phyloP scores from a whole-genome alignment of 2,113 vertebrate genomes.

The Hymenochirus boettgeri region DNA sequence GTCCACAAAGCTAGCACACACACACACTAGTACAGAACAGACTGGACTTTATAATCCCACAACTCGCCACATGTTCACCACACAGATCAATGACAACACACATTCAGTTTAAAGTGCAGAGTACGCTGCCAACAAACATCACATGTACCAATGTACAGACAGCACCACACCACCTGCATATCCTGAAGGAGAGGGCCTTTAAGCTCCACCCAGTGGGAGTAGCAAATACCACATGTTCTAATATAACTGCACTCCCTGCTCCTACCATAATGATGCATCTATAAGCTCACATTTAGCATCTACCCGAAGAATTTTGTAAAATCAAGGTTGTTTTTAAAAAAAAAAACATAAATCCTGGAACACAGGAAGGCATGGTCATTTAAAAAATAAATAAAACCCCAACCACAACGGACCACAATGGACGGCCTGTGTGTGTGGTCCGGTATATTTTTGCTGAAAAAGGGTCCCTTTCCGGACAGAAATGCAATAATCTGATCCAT shows the following conservation, averaged over 20 bases:
- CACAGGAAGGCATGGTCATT: too few species aligned
- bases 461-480: too few species aligned
- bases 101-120: background rate
- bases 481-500: too few species aligned
- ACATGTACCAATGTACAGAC: background rate
- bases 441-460: too few species aligned
- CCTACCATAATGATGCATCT: background rate
- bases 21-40: background rate
- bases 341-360: too few species aligned
- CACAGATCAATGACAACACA: background rate
- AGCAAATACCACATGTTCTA: background rate
- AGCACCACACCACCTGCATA: constrained; percentile 13
- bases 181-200: background rate
- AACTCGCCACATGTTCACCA: background rate
- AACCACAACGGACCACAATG: too few species aligned
- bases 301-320: too few species aligned
- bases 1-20: background rate
- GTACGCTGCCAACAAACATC: background rate
- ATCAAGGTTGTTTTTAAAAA: too few species aligned
- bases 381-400: too few species aligned
- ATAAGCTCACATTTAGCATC: background rate
- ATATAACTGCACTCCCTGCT: background rate
- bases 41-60: background rate
- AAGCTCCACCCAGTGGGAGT: constrained; percentile 1
- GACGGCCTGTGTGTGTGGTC: too few species aligned